Evolutionary conservation across 2,888 invertebrate genomes (phyloP).

Genomic region (Drosophila falleni): DNA sequence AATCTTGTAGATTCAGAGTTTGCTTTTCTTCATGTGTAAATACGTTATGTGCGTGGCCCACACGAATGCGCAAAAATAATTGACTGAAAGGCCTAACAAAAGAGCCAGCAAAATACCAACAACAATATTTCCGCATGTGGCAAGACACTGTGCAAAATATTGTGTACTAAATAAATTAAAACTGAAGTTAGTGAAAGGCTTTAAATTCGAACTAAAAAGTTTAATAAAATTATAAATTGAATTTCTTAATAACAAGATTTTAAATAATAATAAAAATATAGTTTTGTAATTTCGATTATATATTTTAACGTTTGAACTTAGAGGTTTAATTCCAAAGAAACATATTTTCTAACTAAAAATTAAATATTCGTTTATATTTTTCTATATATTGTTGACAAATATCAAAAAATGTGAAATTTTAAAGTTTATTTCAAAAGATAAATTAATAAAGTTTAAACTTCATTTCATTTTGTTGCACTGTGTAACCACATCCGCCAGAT

Average conservation of each 20-base stretch:
- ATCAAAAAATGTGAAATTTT: too few relatives aligned
- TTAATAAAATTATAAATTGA: too few relatives aligned
- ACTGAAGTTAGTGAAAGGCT: background rate
- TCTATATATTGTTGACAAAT: too few relatives aligned
- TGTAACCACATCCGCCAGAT: slow-evolving; percentile 5
- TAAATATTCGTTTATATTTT: too few relatives aligned
- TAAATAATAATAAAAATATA: too few relatives aligned
- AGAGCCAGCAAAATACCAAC: slow-evolving; percentile 16
- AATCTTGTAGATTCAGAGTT: slow-evolving; percentile 13
- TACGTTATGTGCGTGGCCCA: slow-evolving; percentile 36
- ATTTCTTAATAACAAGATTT: too few relatives aligned
- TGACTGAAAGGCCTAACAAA: slow-evolving; percentile 36
- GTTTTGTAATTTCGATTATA: too few relatives aligned
- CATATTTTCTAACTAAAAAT: too few relatives aligned
- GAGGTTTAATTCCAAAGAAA: background rate
- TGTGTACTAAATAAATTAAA: background rate
- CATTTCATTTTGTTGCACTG: background rate
- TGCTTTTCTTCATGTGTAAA: slow-evolving; percentile 25
- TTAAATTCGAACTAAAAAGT: too few relatives aligned
- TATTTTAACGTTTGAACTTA: too few relatives aligned
- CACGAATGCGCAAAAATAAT: slow-evolving; percentile 31
- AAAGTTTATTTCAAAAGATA: too few relatives aligned
- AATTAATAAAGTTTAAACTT: too few relatives aligned
- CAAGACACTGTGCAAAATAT: slow-evolving; percentile 30
- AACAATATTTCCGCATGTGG: slow-evolving; percentile 47